Evolutionary conservation across 37 sponge, comb jelly and placozoan genomes (phyloP).

Genomic region (Chondrosia reniformis): DNA sequence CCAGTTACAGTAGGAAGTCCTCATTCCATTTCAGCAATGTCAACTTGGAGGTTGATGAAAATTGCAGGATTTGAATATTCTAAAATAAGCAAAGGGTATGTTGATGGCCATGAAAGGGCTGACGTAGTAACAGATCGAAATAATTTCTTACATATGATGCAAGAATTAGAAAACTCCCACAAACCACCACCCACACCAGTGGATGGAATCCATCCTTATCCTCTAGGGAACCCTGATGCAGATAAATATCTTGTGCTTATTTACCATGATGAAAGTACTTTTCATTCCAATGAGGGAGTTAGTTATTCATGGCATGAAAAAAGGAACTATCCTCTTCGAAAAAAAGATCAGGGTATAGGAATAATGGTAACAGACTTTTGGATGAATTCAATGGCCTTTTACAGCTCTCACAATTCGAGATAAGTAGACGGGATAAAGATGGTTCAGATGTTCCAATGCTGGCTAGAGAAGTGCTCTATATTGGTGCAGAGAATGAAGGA

Average conservation of each 20-base stretch:
- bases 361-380: constrained; percentile 41
- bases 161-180: background rate
- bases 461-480: background rate
- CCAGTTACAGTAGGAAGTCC: no score
- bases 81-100: background rate
- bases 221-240: background rate
- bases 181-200: background rate
- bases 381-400: constrained; percentile 33
- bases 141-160: background rate
- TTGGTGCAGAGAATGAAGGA: constrained; percentile 24
- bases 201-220: background rate
- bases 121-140: background rate
- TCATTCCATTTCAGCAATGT: background rate
- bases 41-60: constrained; percentile 10
- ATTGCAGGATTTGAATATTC: background rate
- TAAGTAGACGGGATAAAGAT: background rate
- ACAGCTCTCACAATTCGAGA: background rate
- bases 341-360: constrained; percentile 14
- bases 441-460: background rate
- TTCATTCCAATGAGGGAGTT: constrained; percentile 30
- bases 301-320: constrained; percentile 18
- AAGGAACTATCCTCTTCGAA: background rate
- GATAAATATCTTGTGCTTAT: constrained; percentile 11
- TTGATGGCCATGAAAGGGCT: constrained; percentile 1
- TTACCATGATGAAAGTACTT: constrained; percentile 35